Base-by-base conservation (phyloP, 2,797 vertebrate genomes). In the Pangasius macronema region DNA sequence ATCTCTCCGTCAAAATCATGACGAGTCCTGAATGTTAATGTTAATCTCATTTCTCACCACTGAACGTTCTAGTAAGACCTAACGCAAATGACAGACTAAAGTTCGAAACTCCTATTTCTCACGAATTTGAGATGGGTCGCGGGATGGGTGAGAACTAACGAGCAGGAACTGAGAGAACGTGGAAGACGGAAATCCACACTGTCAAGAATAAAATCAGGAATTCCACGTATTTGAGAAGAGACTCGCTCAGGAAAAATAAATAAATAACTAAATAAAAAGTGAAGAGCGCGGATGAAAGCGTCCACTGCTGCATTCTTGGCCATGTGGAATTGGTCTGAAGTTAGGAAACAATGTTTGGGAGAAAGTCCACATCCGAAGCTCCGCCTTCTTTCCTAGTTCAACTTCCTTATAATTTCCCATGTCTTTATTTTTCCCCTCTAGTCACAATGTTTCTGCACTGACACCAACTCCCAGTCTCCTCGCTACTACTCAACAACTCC, bases 1-100 rank as follows among this genome's bases (percentile, higher is more conserved):
- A 88, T 91, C 70, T 61, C 20, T 16, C 14, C 84, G 89, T 91
- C 80, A 86, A 92, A 93, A 93, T 75, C 91, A 68, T 57, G 57
- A n/a, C 65, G 2, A 68, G 65, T 88, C 85, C 57, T 89, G 87
- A 2, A 89, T 61, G 30, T 70, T 18, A 39, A 39, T 9, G 77
- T 42, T 42, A 18, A 76, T n/a, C n/a, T n/a, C n/a, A n/a, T n/a
- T n/a, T n/a, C n/a, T n/a, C n/a, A n/a, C n/a, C n/a, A n/a, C n/a
- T n/a, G n/a, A n/a, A n/a, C n/a, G n/a, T n/a, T n/a, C n/a, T n/a
- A n/a, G n/a, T n/a, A n/a, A n/a, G n/a, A n/a, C n/a, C n/a, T n/a
- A n/a, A n/a, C n/a, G n/a, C n/a, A n/a, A n/a, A n/a, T n/a, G n/a
- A n/a, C n/a, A n/a, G n/a, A n/a, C n/a, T n/a, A n/a, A n/a, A n/a